Percentiles rank a stretch among this genome's conserved stretches.
Conservation (phyloP, 1,140 invertebrate species). For the Aethina tumida region DNA sequence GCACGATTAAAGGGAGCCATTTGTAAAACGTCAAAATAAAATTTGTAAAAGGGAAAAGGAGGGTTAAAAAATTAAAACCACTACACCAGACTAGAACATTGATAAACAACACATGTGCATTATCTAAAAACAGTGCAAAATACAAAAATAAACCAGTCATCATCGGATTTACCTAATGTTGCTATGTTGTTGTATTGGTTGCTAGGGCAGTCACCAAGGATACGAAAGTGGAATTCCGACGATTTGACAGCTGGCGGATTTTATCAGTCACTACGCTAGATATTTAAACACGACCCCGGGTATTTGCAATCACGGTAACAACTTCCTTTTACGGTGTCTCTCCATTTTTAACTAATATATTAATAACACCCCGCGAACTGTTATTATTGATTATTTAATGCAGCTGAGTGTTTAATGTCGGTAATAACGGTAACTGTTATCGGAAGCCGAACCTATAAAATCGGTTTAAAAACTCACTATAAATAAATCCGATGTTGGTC, state of each 20-base stretch:
- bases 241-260: slow-evolving; percentile 29
- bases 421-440: slow-evolving; percentile 22
- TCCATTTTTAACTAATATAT: slow-evolving; percentile 18
- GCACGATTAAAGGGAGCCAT: slow-evolving; percentile 8
- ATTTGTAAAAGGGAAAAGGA: neutral
- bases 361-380: slow-evolving; percentile 19
- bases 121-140: slow-evolving; percentile 10
- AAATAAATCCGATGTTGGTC: too few relatives aligned
- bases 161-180: slow-evolving; percentile 31
- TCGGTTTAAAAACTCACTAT: too few relatives aligned
- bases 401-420: slow-evolving; percentile 15
- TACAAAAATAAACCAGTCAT: slow-evolving; percentile 13
- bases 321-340: slow-evolving; percentile 8
- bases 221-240: slow-evolving; percentile 30
- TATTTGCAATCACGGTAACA: slow-evolving; percentile 6
- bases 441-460: too few relatives aligned
- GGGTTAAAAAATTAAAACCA: neutral
- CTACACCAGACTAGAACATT: neutral
- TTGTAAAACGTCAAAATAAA: slow-evolving; percentile 12
- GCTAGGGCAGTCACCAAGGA: slow-evolving; percentile 37
- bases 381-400: slow-evolving; percentile 28
- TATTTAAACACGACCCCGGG: slow-evolving; percentile 1
- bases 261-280: slow-evolving; percentile 2
- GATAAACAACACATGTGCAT: neutral
- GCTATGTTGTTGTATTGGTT: slow-evolving; percentile 38